Evolutionary conservation across 2,888 invertebrate genomes (phyloP), one percentile per base, ranked within the genome.

Genomic region (Melanophora roralis): DNA sequence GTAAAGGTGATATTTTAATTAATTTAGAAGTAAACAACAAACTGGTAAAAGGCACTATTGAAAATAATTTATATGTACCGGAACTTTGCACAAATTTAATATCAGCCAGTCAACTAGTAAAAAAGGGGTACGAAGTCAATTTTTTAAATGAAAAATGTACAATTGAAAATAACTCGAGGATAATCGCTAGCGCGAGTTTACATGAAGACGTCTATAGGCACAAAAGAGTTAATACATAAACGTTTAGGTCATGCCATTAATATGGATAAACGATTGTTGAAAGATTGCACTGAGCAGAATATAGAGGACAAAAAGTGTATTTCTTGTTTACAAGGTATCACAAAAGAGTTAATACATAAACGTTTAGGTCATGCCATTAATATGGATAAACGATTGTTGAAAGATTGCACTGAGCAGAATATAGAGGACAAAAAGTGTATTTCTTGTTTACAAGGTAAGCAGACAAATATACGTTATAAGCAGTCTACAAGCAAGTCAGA

Each of bases 11-110:
- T 43, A 43, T 16, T 40, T 77, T 1, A 69, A 32, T 67, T 7
- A 59, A 49, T 6, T 9, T 38, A 4, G 11, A 23, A 0, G 3
- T 47, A 4, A 36, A 51, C 12, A 68, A 69, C 23, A 36, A 47
- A 27, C 2, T 62, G 21, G 14, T n/a, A 5, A 12, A 60, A 1
- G 19, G n/a, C 1, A 40, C 14, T 1, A 55, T 76, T 38, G 14
- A 45, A 11, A 14, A 71, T 45, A 71, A 71, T 14, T 14, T 71
- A 0, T 62, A 68, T 8, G 71, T 77, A 12, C 67, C 65, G 12
- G 6, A 65, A 21, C 12, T 78, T 11, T 65, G 65, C 19, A 36
- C 77, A 7, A 69, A 71, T 53, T 51, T 77, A 1, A 59, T 77
- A 12, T 77, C 77, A 8, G 77, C 65, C 11, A 65, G 71, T 43